A percentile compares a stretch with the other conserved stretches of the same genome.
These are phyloP conservation scores for Schizaphis graminum DNA, from an alignment of 2,888 invertebrate genomes.

Conservation along the genomic window DNA sequence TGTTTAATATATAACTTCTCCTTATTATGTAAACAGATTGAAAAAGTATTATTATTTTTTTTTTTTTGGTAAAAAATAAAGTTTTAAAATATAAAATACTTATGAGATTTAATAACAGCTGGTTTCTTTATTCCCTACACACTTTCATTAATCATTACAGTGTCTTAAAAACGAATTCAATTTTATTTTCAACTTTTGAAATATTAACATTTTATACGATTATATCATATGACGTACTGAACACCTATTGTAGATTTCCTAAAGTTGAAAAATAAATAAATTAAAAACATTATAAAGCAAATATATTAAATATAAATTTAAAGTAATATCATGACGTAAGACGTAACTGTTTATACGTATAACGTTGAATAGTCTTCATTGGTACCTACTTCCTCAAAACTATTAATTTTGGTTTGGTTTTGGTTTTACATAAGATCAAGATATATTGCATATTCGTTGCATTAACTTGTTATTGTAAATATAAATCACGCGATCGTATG, in stretches of 20 bases:
- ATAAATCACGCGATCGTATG: too few relatives aligned
- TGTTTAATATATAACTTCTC: neutral
- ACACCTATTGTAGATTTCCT: neutral
- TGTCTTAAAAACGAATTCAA: constrained; percentile 2
- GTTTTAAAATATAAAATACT: neutral
- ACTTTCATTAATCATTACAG: neutral
- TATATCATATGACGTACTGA: neutral
- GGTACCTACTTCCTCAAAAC: neutral
- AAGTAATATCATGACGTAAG: neutral
- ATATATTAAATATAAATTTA: neutral
- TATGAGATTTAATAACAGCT: neutral
- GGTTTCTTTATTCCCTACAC: neutral
- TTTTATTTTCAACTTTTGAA: neutral
- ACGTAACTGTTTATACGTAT: neutral
- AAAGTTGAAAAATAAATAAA: neutral
- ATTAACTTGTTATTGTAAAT: too few relatives aligned
- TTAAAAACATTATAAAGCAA: neutral
- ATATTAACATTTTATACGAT: neutral
- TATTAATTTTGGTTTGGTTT: neutral
- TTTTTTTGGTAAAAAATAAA: neutral
- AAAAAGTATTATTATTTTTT: neutral
- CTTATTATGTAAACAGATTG: neutral
- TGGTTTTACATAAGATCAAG: too few relatives aligned
- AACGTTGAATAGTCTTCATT: neutral
- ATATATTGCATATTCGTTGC: too few relatives aligned